Conservation (phyloP, 2,797 vertebrate species). For the Anguilla megastoma region DNA sequence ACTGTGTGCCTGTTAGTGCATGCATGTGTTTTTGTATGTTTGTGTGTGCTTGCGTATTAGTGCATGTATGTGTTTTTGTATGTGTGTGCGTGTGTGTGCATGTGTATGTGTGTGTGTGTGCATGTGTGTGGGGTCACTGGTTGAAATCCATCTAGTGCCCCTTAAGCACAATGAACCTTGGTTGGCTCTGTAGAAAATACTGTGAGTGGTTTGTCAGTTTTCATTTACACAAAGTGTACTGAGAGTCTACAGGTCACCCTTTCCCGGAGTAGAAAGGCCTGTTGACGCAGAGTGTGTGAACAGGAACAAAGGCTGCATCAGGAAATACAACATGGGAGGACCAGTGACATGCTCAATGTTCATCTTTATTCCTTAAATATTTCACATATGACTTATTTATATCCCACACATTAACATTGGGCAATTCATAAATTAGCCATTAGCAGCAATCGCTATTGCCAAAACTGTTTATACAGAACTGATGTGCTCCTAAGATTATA, state of each 20-base stretch:
- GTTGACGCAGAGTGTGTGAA: not conserved
- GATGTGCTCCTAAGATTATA: not conserved
- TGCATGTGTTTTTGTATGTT: not conserved
- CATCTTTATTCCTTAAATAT: not conserved
- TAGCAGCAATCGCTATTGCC: not conserved
- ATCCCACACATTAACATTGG: not conserved
- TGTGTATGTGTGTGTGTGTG: not conserved
- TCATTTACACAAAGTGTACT: not conserved
- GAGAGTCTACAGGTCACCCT: not conserved
- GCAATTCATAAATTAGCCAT: not conserved
- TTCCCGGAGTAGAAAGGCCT: not conserved
- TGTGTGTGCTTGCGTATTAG: not conserved
- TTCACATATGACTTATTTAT: slow-evolving; percentile 3
- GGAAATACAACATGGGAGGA: not conserved
- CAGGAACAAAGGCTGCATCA: not conserved
- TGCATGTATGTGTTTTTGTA: not conserved
- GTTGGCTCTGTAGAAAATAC: not conserved
- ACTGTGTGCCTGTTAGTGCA: not conserved
- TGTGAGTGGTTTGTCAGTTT: slow-evolving; percentile 7
- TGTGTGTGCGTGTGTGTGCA: not conserved
- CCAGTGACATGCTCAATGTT: not conserved
- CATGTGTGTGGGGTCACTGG: not conserved
- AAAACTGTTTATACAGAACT: not conserved
- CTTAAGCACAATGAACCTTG: not conserved
- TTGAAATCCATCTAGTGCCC: not conserved